Percentiles rank a stretch among this genome's conserved stretches.
Conservation (phyloP, 2,888 invertebrate genomes). For the Orthonychiurus folsomi region DNA sequence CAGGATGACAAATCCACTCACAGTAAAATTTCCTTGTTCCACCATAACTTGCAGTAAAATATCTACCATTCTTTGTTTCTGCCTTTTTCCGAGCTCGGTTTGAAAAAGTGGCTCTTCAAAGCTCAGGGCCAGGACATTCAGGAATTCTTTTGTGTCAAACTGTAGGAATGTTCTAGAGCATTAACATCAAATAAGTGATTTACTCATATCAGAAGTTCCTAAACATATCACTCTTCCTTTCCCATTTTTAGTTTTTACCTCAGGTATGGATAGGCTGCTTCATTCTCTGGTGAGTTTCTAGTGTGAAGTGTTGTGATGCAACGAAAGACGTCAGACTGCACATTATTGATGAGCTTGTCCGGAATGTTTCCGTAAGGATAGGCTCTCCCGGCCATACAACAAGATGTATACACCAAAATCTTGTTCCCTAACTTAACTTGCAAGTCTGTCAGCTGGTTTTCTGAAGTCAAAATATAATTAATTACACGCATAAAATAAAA, state of each 20-base stretch:
- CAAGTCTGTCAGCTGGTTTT: constrained; percentile 42
- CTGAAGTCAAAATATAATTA: constrained; percentile 21
- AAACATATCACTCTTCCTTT: not conserved
- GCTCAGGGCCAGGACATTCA: constrained; percentile 74
- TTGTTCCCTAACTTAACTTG: constrained; percentile 64
- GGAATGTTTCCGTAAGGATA: constrained; percentile 69
- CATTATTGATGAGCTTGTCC: constrained; percentile 53
- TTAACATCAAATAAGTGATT: constrained; percentile 13
- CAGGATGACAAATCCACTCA: constrained; percentile 44
- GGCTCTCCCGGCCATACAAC: constrained; percentile 75
- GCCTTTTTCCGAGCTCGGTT: constrained; percentile 59
- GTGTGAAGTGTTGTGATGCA: constrained; percentile 62
- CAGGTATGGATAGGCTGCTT: constrained; percentile 61
- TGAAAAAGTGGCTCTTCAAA: constrained; percentile 72
- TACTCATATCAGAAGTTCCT: not conserved
- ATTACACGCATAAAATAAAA: not conserved
- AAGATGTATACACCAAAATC: constrained; percentile 73
- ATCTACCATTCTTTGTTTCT: constrained; percentile 67
- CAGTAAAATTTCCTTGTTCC: constrained; percentile 55
- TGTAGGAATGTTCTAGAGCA: constrained; percentile 57
- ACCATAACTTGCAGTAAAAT: constrained; percentile 67
- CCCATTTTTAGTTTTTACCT: constrained; percentile 40
- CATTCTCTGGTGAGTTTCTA: constrained; percentile 52
- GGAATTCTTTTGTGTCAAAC: constrained; percentile 74
- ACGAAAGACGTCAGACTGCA: constrained; percentile 64